phyloP scores from a whole-genome alignment of 64 coral and sea anemone genomes.

The Porites australiensis region DNA sequence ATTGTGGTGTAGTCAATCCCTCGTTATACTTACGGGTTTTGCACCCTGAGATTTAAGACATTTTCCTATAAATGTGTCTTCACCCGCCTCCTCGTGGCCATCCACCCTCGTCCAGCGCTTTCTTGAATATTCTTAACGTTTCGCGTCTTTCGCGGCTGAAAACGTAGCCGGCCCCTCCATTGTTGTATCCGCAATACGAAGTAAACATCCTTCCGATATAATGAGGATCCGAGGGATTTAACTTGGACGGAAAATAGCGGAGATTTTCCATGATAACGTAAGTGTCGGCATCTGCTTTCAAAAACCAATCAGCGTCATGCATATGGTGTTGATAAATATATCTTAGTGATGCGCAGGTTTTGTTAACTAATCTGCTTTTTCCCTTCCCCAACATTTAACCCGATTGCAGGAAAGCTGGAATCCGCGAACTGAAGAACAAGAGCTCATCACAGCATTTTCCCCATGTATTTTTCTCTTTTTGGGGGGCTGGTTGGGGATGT shows the following conservation, averaged over 20 bases:
- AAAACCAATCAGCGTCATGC: conserved; percentile 81
- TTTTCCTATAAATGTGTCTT: too few relatives aligned
- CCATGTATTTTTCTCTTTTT: conserved; percentile 77
- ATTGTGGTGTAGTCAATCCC: too few relatives aligned
- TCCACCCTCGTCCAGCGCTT: conserved; percentile 19
- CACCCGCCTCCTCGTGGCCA: too few relatives aligned
- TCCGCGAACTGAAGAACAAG: conserved; percentile 83
- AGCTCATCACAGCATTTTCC: conserved; percentile 71
- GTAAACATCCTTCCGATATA: conserved; percentile 70
- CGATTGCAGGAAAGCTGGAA: conserved; percentile 64
- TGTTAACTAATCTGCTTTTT: conserved; percentile 57
- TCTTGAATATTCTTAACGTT: conserved; percentile 57
- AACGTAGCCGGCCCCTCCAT: conserved; percentile 75
- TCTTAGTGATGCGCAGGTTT: conserved; percentile 69
- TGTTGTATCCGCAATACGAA: conserved; percentile 59
- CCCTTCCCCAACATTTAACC: conserved; percentile 70
- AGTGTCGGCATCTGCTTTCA: conserved; percentile 87
- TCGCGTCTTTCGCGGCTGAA: conserved; percentile 69
- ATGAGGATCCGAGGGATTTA: conserved; percentile 64
- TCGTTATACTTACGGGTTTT: too few relatives aligned
- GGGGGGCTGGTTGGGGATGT: conserved; percentile 46
- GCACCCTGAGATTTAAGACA: too few relatives aligned
- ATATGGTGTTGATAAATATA: conserved; percentile 66
- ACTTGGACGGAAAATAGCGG: conserved; percentile 44
- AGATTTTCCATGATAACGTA: conserved; percentile 75